These are phyloP conservation scores for Sinocyclocheilus anophthalmus DNA, from an alignment of 2,113 vertebrate species.

Conservation along the genomic window DNA sequence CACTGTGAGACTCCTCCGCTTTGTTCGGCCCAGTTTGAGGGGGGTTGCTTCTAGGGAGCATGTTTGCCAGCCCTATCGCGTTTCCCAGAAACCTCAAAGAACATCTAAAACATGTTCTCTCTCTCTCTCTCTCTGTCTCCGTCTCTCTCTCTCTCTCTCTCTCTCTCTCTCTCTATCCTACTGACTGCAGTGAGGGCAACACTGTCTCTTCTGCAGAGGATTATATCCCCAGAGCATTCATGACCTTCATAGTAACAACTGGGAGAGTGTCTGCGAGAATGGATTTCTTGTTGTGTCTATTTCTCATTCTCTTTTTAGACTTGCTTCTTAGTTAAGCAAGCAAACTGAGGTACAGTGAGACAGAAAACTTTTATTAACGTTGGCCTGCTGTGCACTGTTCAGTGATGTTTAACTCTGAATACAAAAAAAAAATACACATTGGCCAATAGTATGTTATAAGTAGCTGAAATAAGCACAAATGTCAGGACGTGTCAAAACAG, in stretches of 20 bases:
- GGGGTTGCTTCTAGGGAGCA: constrained; percentile 43
- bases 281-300: background rate
- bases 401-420: background rate
- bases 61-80: constrained; percentile 61
- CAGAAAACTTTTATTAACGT: background rate
- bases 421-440: no score
- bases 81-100: constrained; percentile 61
- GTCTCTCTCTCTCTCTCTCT: background rate
- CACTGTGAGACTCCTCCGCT: constrained; percentile 47
- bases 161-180: constrained; percentile 27
- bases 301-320: constrained; percentile 28
- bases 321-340: background rate
- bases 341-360: background rate
- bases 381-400: background rate
- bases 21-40: constrained; percentile 51
- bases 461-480: no score
- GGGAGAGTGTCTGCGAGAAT: constrained; percentile 1
- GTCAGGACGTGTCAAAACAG: no score
- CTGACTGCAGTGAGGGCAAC: constrained; percentile 6
- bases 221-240: constrained; percentile 38
- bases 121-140: constrained; percentile 21
- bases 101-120: constrained; percentile 58
- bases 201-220: constrained; percentile 29
- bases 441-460: no score
- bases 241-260: constrained; percentile 27